Evolutionary conservation across 2,113 vertebrate species (phyloP).

Genomic region (Anser brachyrhynchus): DNA sequence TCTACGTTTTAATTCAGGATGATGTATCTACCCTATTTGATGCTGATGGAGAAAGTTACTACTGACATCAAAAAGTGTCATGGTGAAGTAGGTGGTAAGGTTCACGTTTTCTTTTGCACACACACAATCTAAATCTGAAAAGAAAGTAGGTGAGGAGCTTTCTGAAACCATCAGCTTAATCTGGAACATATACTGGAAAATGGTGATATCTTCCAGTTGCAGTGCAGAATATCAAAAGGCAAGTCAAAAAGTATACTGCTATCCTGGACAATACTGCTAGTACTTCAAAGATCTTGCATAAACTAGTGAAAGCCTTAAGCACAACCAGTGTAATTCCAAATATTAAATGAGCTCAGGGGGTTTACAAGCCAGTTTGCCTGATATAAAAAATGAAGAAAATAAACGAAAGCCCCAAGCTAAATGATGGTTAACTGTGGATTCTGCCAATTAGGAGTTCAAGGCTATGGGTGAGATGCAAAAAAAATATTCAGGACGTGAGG

Average conservation of each 20-base stretch:
- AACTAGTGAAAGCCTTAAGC: neutral
- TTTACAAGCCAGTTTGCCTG: neutral
- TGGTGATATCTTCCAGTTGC: neutral
- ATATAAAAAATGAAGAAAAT: neutral
- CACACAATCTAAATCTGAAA: neutral
- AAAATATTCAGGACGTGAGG: neutral
- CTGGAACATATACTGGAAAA: neutral
- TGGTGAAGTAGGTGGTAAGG: neutral
- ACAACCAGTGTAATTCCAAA: neutral
- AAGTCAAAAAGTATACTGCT: neutral
- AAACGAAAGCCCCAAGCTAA: neutral
- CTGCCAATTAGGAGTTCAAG: neutral
- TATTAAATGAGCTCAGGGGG: neutral
- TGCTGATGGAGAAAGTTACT: neutral
- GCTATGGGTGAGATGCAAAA: neutral
- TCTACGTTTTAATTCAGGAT: neutral
- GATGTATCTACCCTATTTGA: neutral
- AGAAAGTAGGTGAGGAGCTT: neutral
- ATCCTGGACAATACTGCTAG: neutral
- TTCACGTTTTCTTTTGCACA: neutral
- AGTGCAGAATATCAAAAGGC: neutral
- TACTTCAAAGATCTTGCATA: neutral
- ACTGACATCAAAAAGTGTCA: neutral
- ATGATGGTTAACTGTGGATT: neutral
- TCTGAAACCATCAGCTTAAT: neutral